phyloP scores from a whole-genome alignment of 2,113 vertebrate genomes.

The Bolborhynchus lineola region DNA sequence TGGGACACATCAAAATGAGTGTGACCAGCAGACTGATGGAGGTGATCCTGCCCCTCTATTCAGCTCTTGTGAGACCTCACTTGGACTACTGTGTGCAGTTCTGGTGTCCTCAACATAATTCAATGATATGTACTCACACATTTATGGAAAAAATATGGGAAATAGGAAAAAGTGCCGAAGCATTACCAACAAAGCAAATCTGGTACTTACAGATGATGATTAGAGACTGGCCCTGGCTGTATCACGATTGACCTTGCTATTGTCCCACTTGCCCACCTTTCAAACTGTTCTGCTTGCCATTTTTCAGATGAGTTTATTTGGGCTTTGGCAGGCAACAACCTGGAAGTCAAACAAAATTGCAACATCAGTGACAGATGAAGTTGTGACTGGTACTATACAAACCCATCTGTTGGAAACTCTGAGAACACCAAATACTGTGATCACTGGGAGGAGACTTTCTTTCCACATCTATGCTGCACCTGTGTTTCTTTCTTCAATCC shows the following conservation, averaged over 20 bases:
- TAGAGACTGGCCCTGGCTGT: not conserved
- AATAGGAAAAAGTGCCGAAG: not conserved
- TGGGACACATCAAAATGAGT: not conserved
- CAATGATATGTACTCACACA: not conserved
- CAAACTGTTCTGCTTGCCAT: not conserved
- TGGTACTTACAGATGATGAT: not conserved
- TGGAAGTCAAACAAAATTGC: not conserved
- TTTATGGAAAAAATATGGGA: not conserved
- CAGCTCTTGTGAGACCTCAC: not conserved
- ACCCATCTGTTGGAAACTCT: not conserved
- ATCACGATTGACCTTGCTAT: not conserved
- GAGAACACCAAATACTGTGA: not conserved
- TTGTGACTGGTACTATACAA: fast-evolving
- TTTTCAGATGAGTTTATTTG: not conserved
- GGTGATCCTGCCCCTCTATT: not conserved
- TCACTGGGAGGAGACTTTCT: not conserved
- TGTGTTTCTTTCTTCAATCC: not conserved
- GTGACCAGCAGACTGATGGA: not conserved
- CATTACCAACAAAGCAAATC: not conserved
- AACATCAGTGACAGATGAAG: not conserved
- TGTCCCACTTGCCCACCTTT: not conserved
- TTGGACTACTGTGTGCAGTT: not conserved
- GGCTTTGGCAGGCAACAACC: not conserved
- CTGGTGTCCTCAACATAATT: not conserved
- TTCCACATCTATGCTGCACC: not conserved